Conservation (phyloP, 2,797 vertebrate species). For the Australoheros facetus region DNA sequence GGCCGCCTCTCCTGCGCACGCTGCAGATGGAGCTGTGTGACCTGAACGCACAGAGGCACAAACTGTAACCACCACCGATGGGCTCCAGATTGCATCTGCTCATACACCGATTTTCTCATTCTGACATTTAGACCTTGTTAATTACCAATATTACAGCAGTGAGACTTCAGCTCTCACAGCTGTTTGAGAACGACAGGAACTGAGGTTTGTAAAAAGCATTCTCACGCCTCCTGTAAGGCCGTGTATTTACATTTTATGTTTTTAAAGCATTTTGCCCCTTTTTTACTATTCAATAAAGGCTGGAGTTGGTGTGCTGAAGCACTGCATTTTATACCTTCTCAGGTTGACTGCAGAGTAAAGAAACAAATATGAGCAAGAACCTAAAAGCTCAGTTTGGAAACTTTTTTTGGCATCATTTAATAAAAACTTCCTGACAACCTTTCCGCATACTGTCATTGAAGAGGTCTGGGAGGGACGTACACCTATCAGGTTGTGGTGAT, state of each 20-base stretch:
- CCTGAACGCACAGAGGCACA: conserved; percentile 72
- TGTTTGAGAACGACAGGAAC: background rate
- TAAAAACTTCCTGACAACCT: background rate
- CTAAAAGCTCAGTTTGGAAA: fast-evolving
- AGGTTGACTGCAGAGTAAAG: background rate
- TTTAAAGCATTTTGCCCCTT: background rate
- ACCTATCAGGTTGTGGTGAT: too few relatives aligned
- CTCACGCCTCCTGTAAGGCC: too few relatives aligned
- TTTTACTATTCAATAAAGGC: background rate
- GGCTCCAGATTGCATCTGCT: background rate
- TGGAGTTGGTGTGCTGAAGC: background rate
- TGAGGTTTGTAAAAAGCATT: too few relatives aligned
- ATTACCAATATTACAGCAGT: background rate
- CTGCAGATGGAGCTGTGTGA: conserved; percentile 83
- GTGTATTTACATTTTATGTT: background rate
- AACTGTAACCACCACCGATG: background rate
- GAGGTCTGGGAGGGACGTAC: too few relatives aligned
- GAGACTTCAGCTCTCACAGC: background rate
- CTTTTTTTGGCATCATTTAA: background rate
- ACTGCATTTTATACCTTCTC: fast-evolving
- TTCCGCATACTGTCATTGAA: background rate
- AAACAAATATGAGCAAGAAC: background rate
- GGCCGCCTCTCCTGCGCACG: conserved; percentile 58
- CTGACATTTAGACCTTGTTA: background rate
- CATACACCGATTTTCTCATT: background rate